Conservation (phyloP, 2,888 invertebrate genomes). For the Eumacrocentrus americanus region DNA sequence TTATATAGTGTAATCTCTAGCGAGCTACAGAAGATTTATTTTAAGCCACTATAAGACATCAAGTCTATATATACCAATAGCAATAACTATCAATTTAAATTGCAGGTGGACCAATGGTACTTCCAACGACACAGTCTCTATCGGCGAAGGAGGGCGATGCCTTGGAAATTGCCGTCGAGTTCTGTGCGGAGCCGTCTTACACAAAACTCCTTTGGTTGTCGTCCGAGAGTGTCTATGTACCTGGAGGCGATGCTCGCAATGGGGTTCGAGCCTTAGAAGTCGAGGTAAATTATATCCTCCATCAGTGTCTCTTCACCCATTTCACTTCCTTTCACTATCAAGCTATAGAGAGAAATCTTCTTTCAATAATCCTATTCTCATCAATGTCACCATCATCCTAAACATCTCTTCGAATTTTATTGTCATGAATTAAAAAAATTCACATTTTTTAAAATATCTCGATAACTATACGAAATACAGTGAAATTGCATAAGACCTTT, state of each 20-base stretch:
- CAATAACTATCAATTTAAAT: conserved; percentile 15
- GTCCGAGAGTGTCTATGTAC: conserved; percentile 64
- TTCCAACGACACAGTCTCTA: conserved; percentile 70
- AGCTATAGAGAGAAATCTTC: no score
- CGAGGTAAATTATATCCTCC: conserved; percentile 44
- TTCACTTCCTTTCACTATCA: no score
- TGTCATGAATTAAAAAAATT: no score
- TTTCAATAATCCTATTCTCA: not conserved
- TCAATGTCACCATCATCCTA: not conserved
- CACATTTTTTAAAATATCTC: no score
- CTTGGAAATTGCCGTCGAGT: conserved; percentile 73
- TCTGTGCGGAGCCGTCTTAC: conserved; percentile 78
- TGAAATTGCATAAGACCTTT: no score
- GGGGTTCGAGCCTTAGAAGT: conserved; percentile 53
- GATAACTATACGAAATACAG: no score
- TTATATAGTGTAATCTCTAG: not conserved
- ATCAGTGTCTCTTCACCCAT: conserved; percentile 10
- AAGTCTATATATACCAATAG: no score
- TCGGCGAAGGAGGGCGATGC: conserved; percentile 74
- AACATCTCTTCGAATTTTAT: no score
- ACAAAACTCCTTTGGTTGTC: conserved; percentile 70
- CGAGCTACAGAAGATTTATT: not conserved
- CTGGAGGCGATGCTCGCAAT: conserved; percentile 63
- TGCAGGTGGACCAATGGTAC: conserved; percentile 72
- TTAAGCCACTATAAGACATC: no score